Base-by-base conservation (phyloP, 2,113 vertebrate genomes). In the Malurus alboscapulatus region DNA sequence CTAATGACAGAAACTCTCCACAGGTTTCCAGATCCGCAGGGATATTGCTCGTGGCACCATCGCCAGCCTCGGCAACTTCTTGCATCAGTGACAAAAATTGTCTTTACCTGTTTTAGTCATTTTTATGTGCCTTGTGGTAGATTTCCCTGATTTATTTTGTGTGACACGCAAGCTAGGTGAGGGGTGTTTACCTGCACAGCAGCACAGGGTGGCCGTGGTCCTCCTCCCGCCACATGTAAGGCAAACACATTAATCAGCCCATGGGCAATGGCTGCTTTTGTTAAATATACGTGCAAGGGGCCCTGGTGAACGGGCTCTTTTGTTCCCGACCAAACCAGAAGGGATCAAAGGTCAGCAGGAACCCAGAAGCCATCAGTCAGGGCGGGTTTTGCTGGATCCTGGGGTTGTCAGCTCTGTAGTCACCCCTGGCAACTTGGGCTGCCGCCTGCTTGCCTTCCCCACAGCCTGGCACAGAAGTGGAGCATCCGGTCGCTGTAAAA, bases 331-430 rank as follows among this genome's bases (percentile, higher is more conserved):
- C 96, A 96, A 97, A 97, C 97, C 97, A 97, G 90, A 92, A 94
- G 92, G 97, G 98, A 98, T 98, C 98, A 98, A 97, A 98, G 98
- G 97, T 98, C 98, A 96, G 42, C 80, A 62, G 96, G 97, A 97
- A 97, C 97, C 98, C 97, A 98, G 97, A 98, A 98, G 98, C 97
- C 98, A 98, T 99, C 98, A 98, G 98, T 98, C 97, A 97, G 96
- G 88, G 86, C 0, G 72, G 98, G 98, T 98, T 98, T 98, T 98
- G 97, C 98, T 96, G 85, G 96, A 96, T 97, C 97, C 96, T 29
- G 67, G 94, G 96, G 93, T 96, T 98, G 98, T 98, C 97, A 98
- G 96, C 97, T 94, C 97, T 75, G 27, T 87, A 97, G 97, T 98
- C 98, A 98, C 96, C 98, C 98, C 95, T 96, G 87, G 98, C 97